These are phyloP conservation scores for Tetragonula clypearis DNA, from an alignment of 1,140 invertebrate genomes.

Conservation along the genomic window DNA sequence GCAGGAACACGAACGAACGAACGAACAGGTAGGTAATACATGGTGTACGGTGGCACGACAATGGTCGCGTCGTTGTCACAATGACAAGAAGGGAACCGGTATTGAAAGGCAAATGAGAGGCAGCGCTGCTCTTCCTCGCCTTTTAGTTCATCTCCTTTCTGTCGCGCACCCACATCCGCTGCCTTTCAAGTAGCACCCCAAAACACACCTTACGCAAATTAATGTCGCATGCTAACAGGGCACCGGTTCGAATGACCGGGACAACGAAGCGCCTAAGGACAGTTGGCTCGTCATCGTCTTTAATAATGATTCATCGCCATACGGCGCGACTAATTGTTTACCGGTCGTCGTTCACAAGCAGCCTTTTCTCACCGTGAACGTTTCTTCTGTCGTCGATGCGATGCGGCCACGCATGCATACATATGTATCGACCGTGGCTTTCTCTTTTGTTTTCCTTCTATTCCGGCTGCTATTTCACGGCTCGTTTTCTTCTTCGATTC, in stretches of 20 bases:
- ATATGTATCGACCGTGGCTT: slow-evolving; percentile 47
- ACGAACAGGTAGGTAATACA: slow-evolving; percentile 57
- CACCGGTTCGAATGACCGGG: slow-evolving; percentile 48
- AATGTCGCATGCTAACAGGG: slow-evolving; percentile 63
- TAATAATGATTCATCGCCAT: slow-evolving; percentile 70
- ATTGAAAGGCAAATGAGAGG: slow-evolving; percentile 68
- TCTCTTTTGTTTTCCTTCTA: slow-evolving; percentile 44
- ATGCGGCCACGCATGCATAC: slow-evolving; percentile 50
- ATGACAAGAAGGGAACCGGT: slow-evolving; percentile 59
- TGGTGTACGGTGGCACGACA: slow-evolving; percentile 59
- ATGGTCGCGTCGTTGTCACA: slow-evolving; percentile 58
- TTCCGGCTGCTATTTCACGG: slow-evolving; percentile 42
- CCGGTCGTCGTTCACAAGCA: slow-evolving; percentile 61
- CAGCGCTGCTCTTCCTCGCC: slow-evolving; percentile 27
- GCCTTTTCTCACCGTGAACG: slow-evolving; percentile 42
- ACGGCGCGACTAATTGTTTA: slow-evolving; percentile 70
- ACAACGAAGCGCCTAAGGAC: slow-evolving; percentile 56
- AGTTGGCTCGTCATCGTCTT: slow-evolving; percentile 63
- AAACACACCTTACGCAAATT: slow-evolving; percentile 71
- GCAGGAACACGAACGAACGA: slow-evolving; percentile 53
- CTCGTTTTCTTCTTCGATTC: slow-evolving; percentile 52
- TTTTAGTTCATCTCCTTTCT: slow-evolving; percentile 60
- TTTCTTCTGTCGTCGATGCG: slow-evolving; percentile 53
- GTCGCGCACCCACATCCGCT: slow-evolving; percentile 66
- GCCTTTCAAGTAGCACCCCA: slow-evolving; percentile 62